These are phyloP conservation scores for Gasterosteus nipponicus DNA, from an alignment of 2,113 vertebrate genomes.

Conservation along the genomic window DNA sequence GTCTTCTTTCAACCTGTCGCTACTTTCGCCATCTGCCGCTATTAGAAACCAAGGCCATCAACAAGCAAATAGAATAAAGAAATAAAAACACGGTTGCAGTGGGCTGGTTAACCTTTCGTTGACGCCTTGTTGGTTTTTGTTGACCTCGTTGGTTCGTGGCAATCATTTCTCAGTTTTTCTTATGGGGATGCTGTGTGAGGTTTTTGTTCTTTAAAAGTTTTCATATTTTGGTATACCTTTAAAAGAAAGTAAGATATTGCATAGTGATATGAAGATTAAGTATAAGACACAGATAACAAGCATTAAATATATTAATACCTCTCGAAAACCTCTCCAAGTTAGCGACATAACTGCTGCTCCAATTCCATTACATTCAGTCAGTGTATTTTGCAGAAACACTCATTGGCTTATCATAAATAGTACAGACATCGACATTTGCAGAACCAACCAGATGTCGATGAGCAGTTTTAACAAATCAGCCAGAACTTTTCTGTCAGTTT, in stretches of 20 bases:
- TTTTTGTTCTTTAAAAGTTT: neutral
- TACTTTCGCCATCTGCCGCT: conserved; percentile 34
- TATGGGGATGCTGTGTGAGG: neutral
- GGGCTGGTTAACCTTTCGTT: neutral
- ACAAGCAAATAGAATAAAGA: too few species aligned
- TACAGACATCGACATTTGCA: neutral
- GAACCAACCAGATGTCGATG: neutral
- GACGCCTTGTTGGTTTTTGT: neutral
- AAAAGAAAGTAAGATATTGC: neutral
- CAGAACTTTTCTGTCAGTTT: neutral
- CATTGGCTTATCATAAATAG: neutral
- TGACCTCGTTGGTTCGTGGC: neutral
- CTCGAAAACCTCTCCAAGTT: neutral
- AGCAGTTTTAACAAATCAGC: neutral
- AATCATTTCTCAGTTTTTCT: neutral
- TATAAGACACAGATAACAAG: neutral
- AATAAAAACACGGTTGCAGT: neutral
- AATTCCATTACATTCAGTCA: too few species aligned
- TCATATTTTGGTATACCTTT: neutral
- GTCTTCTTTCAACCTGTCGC: conserved; percentile 23
- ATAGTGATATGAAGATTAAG: neutral
- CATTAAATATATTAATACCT: too few species aligned
- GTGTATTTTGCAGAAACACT: neutral
- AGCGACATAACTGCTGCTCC: too few species aligned
- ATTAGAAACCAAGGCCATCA: neutral